Evolutionary conservation across 1,140 invertebrate species (phyloP).

Genomic region (Halictus rubicundus): DNA sequence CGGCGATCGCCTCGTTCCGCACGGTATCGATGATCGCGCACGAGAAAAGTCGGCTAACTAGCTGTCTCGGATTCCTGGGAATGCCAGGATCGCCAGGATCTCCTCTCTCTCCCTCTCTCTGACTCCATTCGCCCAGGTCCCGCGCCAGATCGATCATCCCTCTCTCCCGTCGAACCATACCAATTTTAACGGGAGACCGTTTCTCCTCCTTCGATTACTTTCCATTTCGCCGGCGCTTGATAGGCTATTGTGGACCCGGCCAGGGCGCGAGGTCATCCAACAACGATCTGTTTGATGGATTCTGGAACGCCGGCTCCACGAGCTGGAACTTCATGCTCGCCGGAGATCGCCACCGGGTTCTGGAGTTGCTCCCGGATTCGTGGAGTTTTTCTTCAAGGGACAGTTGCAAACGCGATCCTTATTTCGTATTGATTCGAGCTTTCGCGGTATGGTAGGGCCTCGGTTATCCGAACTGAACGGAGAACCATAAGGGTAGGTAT

Average conservation of each 20-base stretch:
- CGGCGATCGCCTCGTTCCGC: too few relatives aligned
- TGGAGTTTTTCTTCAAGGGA: too few relatives aligned
- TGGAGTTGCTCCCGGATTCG: too few relatives aligned
- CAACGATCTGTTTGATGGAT: background rate
- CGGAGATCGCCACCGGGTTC: too few relatives aligned
- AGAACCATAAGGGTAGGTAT: too few relatives aligned
- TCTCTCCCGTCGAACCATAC: background rate
- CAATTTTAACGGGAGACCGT: background rate
- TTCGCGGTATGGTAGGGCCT: too few relatives aligned
- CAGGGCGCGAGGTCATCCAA: background rate
- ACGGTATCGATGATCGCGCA: background rate
- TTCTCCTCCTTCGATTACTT: constrained; percentile 4
- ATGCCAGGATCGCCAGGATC: background rate
- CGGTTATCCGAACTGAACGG: too few relatives aligned
- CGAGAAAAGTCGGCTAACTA: background rate
- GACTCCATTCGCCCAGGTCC: background rate
- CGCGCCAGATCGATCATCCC: background rate
- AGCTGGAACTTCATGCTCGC: too few relatives aligned
- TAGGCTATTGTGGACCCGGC: background rate
- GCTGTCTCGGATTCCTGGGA: constrained; percentile 47
- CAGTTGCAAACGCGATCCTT: too few relatives aligned
- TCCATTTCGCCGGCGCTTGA: background rate
- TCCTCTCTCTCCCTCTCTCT: too few relatives aligned
- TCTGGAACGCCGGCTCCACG: background rate
- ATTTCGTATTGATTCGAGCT: too few relatives aligned